Percentiles rank a stretch among this genome's conserved stretches.
Conservation (phyloP, 2,888 invertebrate species). For the Metellina segmentata region DNA sequence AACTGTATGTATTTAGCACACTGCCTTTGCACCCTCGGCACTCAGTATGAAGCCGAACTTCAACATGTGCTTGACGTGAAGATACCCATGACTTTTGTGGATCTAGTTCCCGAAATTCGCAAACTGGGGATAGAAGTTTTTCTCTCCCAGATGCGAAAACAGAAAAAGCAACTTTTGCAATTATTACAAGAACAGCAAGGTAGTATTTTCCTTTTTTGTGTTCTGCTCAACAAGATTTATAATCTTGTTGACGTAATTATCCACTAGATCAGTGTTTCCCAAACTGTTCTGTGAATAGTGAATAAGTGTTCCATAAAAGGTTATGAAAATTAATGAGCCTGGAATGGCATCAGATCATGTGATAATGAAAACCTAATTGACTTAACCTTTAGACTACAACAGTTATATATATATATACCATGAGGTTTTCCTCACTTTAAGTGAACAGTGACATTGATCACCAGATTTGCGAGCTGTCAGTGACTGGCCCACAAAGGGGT, state of each 20-base stretch:
- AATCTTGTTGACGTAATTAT: background rate
- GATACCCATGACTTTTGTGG: constrained; percentile 85
- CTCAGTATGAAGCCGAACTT: constrained; percentile 82
- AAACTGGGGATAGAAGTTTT: constrained; percentile 87
- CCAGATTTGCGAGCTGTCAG: too few relatives aligned
- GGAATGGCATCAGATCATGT: too few relatives aligned
- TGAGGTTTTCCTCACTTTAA: too few relatives aligned
- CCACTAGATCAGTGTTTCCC: background rate
- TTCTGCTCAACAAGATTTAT: background rate
- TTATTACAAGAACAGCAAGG: constrained; percentile 88
- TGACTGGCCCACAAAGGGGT: too few relatives aligned
- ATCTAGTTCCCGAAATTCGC: constrained; percentile 86
- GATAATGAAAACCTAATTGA: too few relatives aligned
- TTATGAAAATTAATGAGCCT: too few relatives aligned
- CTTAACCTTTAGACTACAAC: too few relatives aligned
- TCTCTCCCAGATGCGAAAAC: constrained; percentile 87
- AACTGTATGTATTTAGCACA: constrained; percentile 94
- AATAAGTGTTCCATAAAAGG: too few relatives aligned
- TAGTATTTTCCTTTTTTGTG: constrained; percentile 79
- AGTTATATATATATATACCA: too few relatives aligned
- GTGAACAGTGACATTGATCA: too few relatives aligned
- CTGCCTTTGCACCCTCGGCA: constrained; percentile 86
- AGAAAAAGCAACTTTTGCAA: constrained; percentile 88
- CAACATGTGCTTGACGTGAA: background rate
- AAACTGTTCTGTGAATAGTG: too few relatives aligned